A percentile compares a stretch with the other conserved stretches of the same genome.
Conservation (phyloP, 2,113 vertebrate genomes). For the Neotoma lepida region DNA sequence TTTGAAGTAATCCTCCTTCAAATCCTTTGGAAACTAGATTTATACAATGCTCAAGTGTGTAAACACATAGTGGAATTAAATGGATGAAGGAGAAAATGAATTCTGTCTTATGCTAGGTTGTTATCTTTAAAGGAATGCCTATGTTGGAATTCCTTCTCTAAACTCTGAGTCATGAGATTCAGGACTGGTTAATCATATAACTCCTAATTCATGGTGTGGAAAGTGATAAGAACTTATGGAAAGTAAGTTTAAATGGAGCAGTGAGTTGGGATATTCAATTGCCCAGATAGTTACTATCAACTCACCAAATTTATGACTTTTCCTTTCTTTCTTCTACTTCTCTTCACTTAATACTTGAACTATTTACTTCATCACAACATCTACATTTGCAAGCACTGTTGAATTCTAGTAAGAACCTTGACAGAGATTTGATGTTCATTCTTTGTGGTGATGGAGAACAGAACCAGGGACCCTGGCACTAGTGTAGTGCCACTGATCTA, state of each 20-base stretch:
- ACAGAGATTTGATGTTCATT: background rate
- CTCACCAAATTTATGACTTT: background rate
- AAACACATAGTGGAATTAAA: conserved; percentile 57
- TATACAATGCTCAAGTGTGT: background rate
- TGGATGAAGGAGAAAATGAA: conserved; percentile 46
- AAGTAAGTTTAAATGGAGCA: background rate
- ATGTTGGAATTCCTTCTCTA: conserved; percentile 2
- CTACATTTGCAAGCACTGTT: background rate
- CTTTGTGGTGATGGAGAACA: background rate
- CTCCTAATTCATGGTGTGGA: background rate
- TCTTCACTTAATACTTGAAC: background rate
- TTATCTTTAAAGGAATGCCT: conserved; percentile 62
- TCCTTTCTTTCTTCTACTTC: background rate
- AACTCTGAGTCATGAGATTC: conserved; percentile 21
- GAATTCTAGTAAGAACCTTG: background rate
- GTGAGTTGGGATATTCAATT: background rate
- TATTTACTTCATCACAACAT: background rate
- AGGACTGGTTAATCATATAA: background rate
- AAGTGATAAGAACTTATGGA: background rate
- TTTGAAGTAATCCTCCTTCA: conserved; percentile 63
- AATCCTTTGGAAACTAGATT: conserved; percentile 65
- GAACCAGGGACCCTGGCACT: background rate
- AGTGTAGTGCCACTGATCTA: background rate
- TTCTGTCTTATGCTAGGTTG: conserved; percentile 1
- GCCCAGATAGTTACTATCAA: background rate